Conservation (phyloP, 2,113 vertebrate species). For the Pangasianodon gigas region DNA sequence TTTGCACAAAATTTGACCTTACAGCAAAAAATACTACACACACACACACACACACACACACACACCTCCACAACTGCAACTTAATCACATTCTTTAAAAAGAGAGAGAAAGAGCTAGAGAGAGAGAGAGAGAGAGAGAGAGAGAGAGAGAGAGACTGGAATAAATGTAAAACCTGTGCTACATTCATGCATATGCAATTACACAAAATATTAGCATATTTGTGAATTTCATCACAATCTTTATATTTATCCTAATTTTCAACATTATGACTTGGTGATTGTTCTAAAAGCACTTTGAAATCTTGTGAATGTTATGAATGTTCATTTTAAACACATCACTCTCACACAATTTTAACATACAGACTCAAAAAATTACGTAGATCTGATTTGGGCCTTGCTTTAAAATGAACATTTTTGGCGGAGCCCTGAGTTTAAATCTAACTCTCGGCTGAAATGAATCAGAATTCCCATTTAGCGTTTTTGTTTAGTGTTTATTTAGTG, state of each 20-base stretch:
- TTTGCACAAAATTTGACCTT: constrained; percentile 15
- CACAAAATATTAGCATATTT: background rate
- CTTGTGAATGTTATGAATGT: background rate
- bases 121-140: background rate
- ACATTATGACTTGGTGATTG: background rate
- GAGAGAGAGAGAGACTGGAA: background rate
- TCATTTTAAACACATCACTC: background rate
- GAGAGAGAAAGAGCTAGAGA: background rate
- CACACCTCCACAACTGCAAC: constrained; percentile 8
- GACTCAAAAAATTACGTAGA: background rate
- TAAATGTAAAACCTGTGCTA: background rate
- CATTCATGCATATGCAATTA: background rate
- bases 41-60: constrained; percentile 22
- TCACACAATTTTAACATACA: background rate
- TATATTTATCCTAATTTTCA: background rate
- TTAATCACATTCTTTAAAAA: constrained; percentile 19
- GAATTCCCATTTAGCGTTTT: background rate
- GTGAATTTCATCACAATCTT: background rate
- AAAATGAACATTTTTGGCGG: background rate
- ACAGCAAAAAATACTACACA: constrained; percentile 3
- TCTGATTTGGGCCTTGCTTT: background rate
- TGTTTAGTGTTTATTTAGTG: background rate
- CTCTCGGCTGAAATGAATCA: background rate
- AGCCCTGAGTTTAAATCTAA: background rate
- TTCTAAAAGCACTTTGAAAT: background rate